Evolutionary conservation across 2,888 invertebrate genomes (phyloP).

Genomic region (Caprella mutica): DNA sequence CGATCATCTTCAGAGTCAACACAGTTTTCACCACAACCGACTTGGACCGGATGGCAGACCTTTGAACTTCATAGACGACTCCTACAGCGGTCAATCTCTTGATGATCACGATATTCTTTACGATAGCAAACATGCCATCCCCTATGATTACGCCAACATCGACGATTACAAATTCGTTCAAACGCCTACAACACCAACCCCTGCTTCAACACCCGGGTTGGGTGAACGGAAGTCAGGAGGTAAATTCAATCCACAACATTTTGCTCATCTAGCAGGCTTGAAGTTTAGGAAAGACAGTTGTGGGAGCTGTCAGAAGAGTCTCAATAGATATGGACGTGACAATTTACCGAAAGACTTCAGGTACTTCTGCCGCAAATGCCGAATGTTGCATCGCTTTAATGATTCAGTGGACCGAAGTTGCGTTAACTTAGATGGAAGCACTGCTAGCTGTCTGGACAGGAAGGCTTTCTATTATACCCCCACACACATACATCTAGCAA

Average conservation of each 20-base stretch:
- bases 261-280: constrained; percentile 5
- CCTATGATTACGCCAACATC: constrained; percentile 9
- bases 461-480: constrained; percentile 6
- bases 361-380: constrained; percentile 2
- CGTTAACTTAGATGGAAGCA: not conserved
- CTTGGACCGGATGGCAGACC: too few relatives aligned
- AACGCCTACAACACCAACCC: constrained; percentile 5
- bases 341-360: not conserved
- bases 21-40: too few relatives aligned
- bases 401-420: constrained; percentile 4
- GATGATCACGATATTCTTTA: too few relatives aligned
- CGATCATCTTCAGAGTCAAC: too few relatives aligned
- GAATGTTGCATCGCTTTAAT: constrained; percentile 5
- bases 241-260: constrained; percentile 5
- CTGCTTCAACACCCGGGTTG: not conserved
- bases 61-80: too few relatives aligned
- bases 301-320: constrained; percentile 8
- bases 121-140: too few relatives aligned
- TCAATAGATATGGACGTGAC: not conserved
- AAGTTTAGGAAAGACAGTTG: constrained; percentile 9
- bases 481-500: constrained; percentile 7
- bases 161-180: constrained; percentile 10
- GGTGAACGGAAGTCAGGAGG: not conserved
- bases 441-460: constrained; percentile 2
- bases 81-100: too few relatives aligned